phyloP scores from a whole-genome alignment of 2,888 invertebrate genomes.

The Meandrusa payeni region DNA sequence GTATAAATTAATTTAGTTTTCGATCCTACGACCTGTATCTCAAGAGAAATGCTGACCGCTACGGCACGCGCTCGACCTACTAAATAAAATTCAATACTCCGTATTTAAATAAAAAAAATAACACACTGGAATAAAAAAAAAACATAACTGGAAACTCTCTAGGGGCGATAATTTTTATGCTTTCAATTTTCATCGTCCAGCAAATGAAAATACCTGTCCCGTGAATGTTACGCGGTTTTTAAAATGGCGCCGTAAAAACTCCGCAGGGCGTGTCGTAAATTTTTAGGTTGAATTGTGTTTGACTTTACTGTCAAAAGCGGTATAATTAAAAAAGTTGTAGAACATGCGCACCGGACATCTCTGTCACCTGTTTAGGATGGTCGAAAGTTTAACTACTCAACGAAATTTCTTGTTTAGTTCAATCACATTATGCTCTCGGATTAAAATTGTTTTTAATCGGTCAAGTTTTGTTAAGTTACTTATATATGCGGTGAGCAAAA shows the following conservation, averaged over 20 bases:
- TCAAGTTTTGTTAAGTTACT: too few relatives aligned
- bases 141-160: not conserved
- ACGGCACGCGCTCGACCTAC: too few relatives aligned
- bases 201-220: constrained; percentile 17
- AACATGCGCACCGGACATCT: constrained; percentile 22
- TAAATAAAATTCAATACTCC: too few relatives aligned
- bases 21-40: not conserved
- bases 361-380: constrained; percentile 1
- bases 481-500: too few relatives aligned
- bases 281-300: constrained; percentile 43
- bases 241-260: constrained; percentile 17
- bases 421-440: too few relatives aligned
- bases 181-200: constrained; percentile 17
- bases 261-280: constrained; percentile 35
- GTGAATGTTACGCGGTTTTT: constrained; percentile 2
- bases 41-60: too few relatives aligned
- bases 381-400: not conserved
- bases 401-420: not conserved
- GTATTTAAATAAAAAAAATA: too few relatives aligned
- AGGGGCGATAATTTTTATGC: constrained; percentile 18
- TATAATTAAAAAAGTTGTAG: constrained; percentile 37
- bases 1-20: too few relatives aligned
- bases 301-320: constrained; percentile 35
- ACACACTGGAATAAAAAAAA: too few relatives aligned
- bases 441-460: too few relatives aligned